These are phyloP conservation scores for Trichonephila clavata DNA, from an alignment of 1,140 invertebrate species.

Conservation along the genomic window DNA sequence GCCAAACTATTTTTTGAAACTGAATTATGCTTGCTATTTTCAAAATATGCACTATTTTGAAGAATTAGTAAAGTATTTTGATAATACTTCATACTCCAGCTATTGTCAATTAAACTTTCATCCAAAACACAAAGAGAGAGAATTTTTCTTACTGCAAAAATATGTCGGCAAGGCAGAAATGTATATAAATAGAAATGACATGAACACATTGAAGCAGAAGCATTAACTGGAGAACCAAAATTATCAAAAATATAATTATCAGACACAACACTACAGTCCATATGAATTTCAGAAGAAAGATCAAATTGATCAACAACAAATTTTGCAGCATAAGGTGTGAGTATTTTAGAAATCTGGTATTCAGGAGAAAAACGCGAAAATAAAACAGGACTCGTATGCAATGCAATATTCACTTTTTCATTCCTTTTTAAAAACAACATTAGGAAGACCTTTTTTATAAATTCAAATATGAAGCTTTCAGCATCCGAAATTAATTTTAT, in stretches of 20 bases:
- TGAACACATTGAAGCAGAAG: conserved; percentile 47
- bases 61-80: conserved; percentile 14
- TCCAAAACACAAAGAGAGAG: conserved; percentile 33
- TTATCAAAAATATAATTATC: conserved; percentile 64
- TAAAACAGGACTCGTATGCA: background rate
- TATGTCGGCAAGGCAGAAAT: conserved; percentile 59
- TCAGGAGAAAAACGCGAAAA: conserved; percentile 63
- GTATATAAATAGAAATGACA: conserved; percentile 50
- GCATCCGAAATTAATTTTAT: background rate
- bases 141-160: conserved; percentile 66
- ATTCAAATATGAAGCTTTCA: conserved; percentile 9
- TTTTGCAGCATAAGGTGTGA: conserved; percentile 60
- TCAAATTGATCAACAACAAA: conserved; percentile 61
- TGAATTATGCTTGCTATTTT: background rate
- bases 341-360: conserved; percentile 46
- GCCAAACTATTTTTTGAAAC: background rate
- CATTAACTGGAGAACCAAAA: conserved; percentile 43
- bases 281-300: conserved; percentile 55
- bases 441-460: conserved; percentile 50
- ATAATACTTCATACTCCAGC: conserved; percentile 62
- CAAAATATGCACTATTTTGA: background rate
- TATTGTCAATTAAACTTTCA: background rate
- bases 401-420: conserved; percentile 24
- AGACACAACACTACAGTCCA: conserved; percentile 47
- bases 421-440: conserved; percentile 42